These are phyloP conservation scores for Leuctra nigra DNA, from an alignment of 2,888 invertebrate species.

Conservation along the genomic window DNA sequence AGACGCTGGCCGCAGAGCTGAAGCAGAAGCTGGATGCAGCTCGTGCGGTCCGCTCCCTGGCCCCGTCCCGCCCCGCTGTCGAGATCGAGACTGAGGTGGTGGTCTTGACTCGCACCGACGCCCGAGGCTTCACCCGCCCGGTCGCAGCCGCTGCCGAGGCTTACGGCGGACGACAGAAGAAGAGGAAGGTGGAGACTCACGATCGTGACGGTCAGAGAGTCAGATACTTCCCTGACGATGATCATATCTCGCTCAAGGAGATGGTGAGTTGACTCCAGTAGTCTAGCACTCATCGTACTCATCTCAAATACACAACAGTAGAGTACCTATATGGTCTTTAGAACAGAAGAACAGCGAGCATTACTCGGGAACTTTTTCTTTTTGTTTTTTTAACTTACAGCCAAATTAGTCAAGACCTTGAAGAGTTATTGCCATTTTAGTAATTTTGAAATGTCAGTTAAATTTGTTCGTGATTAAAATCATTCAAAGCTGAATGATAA, in stretches of 20 bases:
- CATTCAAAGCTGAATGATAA: no score
- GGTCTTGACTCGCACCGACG: slow-evolving; percentile 61
- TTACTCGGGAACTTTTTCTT: no score
- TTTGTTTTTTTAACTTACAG: no score
- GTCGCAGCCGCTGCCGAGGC: slow-evolving; percentile 45
- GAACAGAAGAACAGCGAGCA: no score
- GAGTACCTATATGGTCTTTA: slow-evolving; percentile 2
- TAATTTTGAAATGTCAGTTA: no score
- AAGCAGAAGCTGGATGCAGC: slow-evolving; percentile 69
- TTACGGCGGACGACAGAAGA: slow-evolving; percentile 39
- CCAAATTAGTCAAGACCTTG: no score
- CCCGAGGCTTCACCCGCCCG: slow-evolving; percentile 42
- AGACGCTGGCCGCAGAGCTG: slow-evolving; percentile 58
- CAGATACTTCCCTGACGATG: slow-evolving; percentile 85
- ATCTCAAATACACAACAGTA: not conserved
- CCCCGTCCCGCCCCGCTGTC: slow-evolving; percentile 25
- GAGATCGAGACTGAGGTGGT: slow-evolving; percentile 50
- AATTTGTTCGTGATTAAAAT: no score
- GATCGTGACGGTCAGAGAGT: slow-evolving; percentile 58
- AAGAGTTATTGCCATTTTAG: no score
- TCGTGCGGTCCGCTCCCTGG: slow-evolving; percentile 42
- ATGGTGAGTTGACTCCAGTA: slow-evolving; percentile 59
- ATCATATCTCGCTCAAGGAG: slow-evolving; percentile 74
- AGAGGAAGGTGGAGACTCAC: slow-evolving; percentile 64
- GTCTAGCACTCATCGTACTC: not conserved